Percentiles rank a stretch among this genome's conserved stretches.
Evolutionary conservation across 1,140 invertebrate genomes (phyloP).

Genomic region (Drusus annulatus): DNA sequence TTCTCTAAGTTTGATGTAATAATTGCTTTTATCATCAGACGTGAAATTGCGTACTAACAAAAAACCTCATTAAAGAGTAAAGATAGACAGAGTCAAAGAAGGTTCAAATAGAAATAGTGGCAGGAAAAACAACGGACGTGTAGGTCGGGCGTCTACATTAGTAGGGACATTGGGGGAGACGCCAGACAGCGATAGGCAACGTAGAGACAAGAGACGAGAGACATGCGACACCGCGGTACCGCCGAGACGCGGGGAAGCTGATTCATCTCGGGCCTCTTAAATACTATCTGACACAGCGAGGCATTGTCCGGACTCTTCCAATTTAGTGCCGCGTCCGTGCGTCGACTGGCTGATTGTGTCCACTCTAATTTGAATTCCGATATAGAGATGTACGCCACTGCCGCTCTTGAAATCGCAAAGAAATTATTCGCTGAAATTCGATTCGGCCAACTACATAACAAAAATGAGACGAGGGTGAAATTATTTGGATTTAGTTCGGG

Average conservation of each 20-base stretch:
- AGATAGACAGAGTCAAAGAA: background rate
- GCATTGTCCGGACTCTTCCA: background rate
- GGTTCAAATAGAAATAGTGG: background rate
- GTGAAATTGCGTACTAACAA: no score
- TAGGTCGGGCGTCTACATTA: background rate
- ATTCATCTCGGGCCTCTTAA: background rate
- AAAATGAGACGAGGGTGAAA: no score
- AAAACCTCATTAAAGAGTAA: no score
- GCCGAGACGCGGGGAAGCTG: background rate
- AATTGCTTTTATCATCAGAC: no score
- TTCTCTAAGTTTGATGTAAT: no score
- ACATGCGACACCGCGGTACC: no score
- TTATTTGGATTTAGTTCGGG: no score
- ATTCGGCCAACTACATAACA: no score
- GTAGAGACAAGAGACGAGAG: background rate
- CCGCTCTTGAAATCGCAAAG: background rate
- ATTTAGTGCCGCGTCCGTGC: background rate
- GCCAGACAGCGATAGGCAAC: background rate
- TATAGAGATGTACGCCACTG: background rate
- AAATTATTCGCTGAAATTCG: no score
- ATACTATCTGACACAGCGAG: background rate
- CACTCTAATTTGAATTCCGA: slow-evolving; percentile 14
- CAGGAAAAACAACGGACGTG: background rate
- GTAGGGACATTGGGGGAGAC: background rate
- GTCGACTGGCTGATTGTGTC: slow-evolving; percentile 1